Base-by-base conservation (phyloP, 2,797 vertebrate genomes). In the Rhynchotus rufescens region DNA sequence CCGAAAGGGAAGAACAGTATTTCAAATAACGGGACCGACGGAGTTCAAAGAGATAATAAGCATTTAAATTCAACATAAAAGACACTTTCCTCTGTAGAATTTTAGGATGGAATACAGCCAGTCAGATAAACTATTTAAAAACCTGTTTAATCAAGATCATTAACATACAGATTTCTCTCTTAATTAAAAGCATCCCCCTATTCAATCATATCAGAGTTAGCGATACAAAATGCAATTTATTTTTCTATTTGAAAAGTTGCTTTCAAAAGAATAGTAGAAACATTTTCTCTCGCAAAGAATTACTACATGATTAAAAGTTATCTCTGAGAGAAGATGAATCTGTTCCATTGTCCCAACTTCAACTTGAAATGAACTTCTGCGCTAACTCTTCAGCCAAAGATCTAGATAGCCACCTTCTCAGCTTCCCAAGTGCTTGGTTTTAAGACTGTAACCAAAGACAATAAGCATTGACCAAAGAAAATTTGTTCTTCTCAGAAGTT, bases 21-120 rank as follows among this genome's bases (percentile, higher is more conserved):
- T 88, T 94, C 88, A 94, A 90, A 16, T 80, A 77, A 91, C 73
- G 69, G 73, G 73, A 75, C 81, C 76, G 76, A n/a, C 86, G 76
- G 94, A 93, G 81, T 96, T 95, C 88, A 93, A 93, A 95, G 80
- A 38, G 62, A 85, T 91, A 90, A 90, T 90, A 88, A 89, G 73
- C 56, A 90, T 93, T 95, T 83, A 85, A 93, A 95, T 92, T 90
- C 81, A 80, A 88, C 86, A 90, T 90, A 84, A 96, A 93, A 95
- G 79, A 67, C 67, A 45, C 90, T 82, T 83, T 94, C 52, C 52
- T 91, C 86, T 69, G 65, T 44, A 83, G 60, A 80, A 84, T 44
- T 92, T 92, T 81, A 66, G 47, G 80, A 72, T 79, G 79, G 56
- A 92, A 79, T 10, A 6, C 75, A 91, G 77, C 76, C 79, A 83